Conservation (phyloP, 2,797 vertebrate genomes). For the Coilia nasus region DNA sequence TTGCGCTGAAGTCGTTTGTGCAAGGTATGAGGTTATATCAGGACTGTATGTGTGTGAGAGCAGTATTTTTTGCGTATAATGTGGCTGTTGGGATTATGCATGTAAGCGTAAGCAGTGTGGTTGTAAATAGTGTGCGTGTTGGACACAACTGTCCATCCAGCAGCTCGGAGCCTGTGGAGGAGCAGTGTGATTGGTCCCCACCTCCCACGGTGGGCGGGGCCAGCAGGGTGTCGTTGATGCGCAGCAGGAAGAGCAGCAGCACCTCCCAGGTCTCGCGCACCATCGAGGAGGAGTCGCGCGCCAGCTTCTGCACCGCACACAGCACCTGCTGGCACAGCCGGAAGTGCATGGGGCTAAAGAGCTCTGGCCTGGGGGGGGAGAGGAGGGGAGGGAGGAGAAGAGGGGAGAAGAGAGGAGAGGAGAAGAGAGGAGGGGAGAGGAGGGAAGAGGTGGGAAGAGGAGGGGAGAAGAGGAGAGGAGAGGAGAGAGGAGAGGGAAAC, state of each 20-base stretch:
- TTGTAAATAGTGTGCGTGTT: background rate
- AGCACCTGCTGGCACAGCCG: slow-evolving; percentile 89
- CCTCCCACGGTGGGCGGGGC: slow-evolving; percentile 87
- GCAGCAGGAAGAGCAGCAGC: slow-evolving; percentile 89
- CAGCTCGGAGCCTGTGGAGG: background rate
- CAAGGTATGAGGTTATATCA: too few species aligned
- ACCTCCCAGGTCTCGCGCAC: slow-evolving; percentile 93
- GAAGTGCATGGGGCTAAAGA: slow-evolving; percentile 79
- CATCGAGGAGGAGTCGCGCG: slow-evolving; percentile 80
- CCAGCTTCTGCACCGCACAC: slow-evolving; percentile 86
- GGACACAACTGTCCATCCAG: background rate
- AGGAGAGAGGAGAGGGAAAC: background rate
- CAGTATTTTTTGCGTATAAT: too few species aligned
- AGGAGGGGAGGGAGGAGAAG: too few species aligned
- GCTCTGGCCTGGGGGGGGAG: slow-evolving; percentile 78
- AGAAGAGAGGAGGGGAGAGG: background rate
- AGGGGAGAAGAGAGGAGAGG: background rate
- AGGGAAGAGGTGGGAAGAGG: background rate
- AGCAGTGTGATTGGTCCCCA: slow-evolving; percentile 51
- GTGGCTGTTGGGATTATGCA: too few species aligned
- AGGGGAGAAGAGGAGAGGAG: background rate
- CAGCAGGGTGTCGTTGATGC: slow-evolving; percentile 88
- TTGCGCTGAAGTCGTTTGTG: background rate
- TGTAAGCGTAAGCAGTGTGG: background rate
- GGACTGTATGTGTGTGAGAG: too few species aligned